Percentiles rank a stretch among this genome's conserved stretches.
Evolutionary conservation across 2,113 vertebrate genomes (phyloP).

Genomic region (Aldabrachelys gigantea): DNA sequence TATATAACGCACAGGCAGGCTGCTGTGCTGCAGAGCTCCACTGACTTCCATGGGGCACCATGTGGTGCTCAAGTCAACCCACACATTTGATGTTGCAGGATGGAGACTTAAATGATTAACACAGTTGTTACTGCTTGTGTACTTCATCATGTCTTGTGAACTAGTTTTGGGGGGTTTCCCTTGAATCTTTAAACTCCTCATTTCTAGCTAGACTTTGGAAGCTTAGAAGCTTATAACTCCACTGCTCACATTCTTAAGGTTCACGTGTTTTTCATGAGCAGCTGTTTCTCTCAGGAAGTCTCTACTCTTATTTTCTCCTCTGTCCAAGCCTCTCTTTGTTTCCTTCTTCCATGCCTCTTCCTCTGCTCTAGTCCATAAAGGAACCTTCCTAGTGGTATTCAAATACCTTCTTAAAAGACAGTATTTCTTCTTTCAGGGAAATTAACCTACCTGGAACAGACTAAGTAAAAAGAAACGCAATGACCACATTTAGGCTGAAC

Average conservation of each 20-base stretch:
- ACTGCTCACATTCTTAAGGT: not conserved
- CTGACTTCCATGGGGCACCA: not conserved
- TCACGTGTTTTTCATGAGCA: not conserved
- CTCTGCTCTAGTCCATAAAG: not conserved
- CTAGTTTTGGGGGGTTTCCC: not conserved
- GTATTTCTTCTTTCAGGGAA: not conserved
- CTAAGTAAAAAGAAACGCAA: accelerated
- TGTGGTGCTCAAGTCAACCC: not conserved
- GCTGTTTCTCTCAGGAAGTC: not conserved
- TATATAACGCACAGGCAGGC: not conserved
- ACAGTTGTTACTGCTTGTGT: not conserved
- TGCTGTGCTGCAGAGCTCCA: not conserved
- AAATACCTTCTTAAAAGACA: not conserved
- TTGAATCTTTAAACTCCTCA: not conserved
- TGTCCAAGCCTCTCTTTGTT: not conserved
- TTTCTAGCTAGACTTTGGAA: not conserved
- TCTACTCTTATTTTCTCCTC: not conserved
- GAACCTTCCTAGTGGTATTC: not conserved
- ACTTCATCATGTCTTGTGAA: not conserved
- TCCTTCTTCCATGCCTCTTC: not conserved
- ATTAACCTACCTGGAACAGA: not conserved
- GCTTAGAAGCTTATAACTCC: not conserved
- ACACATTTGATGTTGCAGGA: not conserved
- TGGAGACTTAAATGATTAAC: not conserved
- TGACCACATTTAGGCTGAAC: not conserved